A percentile compares a stretch with the other conserved stretches of the same genome.
These are phyloP conservation scores for Lacanobia wlatinum DNA, from an alignment of 2,888 invertebrate species.

Conservation along the genomic window DNA sequence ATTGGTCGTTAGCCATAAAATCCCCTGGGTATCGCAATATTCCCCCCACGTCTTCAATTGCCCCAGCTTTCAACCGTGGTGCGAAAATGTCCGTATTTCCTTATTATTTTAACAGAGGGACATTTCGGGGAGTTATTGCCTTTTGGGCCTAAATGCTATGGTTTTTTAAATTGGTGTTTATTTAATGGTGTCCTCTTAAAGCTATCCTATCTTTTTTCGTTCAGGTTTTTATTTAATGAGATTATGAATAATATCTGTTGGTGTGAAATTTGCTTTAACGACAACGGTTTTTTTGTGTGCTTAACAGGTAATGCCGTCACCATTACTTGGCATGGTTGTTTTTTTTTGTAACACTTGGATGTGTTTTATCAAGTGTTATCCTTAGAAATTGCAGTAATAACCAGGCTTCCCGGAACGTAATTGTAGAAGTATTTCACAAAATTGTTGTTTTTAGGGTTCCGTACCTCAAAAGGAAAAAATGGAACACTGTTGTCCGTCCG, in stretches of 20 bases:
- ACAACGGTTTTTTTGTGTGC: background rate
- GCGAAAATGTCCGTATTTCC: slow-evolving; percentile 13
- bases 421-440: too few species aligned
- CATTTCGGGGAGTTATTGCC: slow-evolving; percentile 22
- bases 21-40: slow-evolving; percentile 20
- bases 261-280: background rate
- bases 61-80: background rate
- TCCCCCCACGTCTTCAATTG: slow-evolving; percentile 25
- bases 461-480: too few species aligned
- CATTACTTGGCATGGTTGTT: too few species aligned
- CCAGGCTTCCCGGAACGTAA: background rate
- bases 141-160: slow-evolving; percentile 21
- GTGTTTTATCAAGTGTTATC: background rate
- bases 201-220: background rate
- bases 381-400: background rate
- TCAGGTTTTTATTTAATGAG: too few species aligned
- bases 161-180: slow-evolving; percentile 28
- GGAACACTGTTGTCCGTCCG: too few species aligned
- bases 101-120: slow-evolving; percentile 29
- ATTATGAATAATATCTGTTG: background rate
- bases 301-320: background rate
- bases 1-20: slow-evolving; percentile 55
- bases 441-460: too few species aligned
- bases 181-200: background rate
- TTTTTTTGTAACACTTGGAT: too few species aligned